Evolutionary conservation across 2,797 vertebrate genomes (phyloP).

Genomic region (Delichon dasypus): DNA sequence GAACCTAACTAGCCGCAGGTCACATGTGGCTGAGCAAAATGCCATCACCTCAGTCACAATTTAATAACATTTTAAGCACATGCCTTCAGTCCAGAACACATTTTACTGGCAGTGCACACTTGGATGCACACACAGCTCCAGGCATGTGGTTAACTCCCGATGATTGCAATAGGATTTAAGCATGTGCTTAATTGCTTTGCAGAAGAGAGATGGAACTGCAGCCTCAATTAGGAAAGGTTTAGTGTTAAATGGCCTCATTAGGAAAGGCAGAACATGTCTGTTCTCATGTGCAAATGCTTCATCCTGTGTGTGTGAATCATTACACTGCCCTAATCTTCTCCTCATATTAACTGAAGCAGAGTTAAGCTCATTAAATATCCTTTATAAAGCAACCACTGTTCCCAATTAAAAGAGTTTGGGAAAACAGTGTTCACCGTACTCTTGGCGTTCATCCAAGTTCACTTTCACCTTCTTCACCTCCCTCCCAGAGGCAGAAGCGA

Average conservation of each 20-base stretch:
- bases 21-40: constrained; percentile 14
- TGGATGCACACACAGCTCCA: constrained; percentile 58
- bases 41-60: constrained; percentile 33
- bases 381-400: constrained; percentile 62
- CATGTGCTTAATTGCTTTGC: constrained; percentile 65
- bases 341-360: constrained; percentile 64
- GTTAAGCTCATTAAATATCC: constrained; percentile 68
- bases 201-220: constrained; percentile 49
- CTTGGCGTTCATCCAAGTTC: constrained; percentile 13
- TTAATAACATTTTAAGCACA: constrained; percentile 42
- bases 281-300: constrained; percentile 66
- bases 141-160: constrained; percentile 49
- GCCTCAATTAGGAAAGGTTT: constrained; percentile 65
- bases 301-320: constrained; percentile 64
- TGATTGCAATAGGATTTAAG: constrained; percentile 59
- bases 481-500: background rate
- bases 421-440: constrained; percentile 32
- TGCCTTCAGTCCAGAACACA: background rate
- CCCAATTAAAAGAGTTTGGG: constrained; percentile 64
- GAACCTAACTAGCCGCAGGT: background rate
- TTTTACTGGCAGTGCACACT: constrained; percentile 45
- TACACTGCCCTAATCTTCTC: constrained; percentile 62
- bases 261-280: constrained; percentile 62
- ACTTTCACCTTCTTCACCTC: constrained; percentile 45
- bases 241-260: constrained; percentile 71